Evolutionary conservation across 2,113 vertebrate species (phyloP).

Genomic region (Abramis brama): DNA sequence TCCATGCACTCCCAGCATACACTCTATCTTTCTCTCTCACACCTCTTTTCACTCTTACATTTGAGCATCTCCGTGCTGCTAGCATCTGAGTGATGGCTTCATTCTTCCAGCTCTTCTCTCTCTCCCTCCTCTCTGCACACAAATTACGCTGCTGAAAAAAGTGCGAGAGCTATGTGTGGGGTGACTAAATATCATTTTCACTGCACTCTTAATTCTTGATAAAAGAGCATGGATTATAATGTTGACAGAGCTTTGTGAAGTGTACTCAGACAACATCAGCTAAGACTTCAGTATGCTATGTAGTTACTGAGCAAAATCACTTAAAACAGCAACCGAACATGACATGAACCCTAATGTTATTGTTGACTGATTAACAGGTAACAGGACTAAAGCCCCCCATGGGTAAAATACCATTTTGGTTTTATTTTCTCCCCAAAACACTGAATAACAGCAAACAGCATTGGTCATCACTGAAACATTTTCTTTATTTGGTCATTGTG

Average conservation of each 20-base stretch:
- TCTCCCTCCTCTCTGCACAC: constrained; percentile 24
- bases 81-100: constrained; percentile 32
- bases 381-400: not conserved
- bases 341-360: not conserved
- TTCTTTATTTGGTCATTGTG: not conserved
- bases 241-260: constrained; percentile 22
- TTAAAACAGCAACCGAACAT: not conserved
- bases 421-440: not conserved
- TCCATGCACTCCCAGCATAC: constrained; percentile 16
- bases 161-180: not conserved
- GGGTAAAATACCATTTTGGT: not conserved
- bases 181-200: constrained; percentile 31
- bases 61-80: constrained; percentile 4
- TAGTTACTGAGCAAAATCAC: not conserved
- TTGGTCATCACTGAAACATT: not conserved
- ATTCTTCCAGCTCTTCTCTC: constrained; percentile 22
- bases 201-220: constrained; percentile 10
- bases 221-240: constrained; percentile 21
- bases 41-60: constrained; percentile 31
- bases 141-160: constrained; percentile 2
- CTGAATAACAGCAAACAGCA: not conserved
- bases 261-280: constrained; percentile 31
- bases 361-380: constrained; percentile 11
- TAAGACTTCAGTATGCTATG: constrained; percentile 3
- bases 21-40: constrained; percentile 30